phyloP scores from a whole-genome alignment of 2,797 vertebrate genomes.

The Pristis pectinata region DNA sequence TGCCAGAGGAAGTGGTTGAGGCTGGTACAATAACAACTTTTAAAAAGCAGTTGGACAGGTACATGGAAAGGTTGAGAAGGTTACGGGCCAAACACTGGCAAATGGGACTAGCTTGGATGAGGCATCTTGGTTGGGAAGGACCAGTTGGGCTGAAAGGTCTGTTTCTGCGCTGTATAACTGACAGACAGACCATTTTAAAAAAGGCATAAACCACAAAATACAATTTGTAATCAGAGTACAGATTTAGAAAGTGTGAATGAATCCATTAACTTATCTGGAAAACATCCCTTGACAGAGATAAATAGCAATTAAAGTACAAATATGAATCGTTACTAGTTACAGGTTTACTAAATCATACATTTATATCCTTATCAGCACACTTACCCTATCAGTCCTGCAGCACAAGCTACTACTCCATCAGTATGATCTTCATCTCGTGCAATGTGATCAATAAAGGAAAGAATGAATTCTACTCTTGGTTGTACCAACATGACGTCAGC shows the following conservation, averaged over 20 bases:
- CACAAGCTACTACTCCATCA: conserved; percentile 86
- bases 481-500: conserved; percentile 97
- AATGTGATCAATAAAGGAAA: conserved; percentile 96
- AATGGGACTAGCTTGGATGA: no score
- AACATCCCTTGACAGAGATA: not conserved
- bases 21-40: no score
- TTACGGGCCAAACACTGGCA: no score
- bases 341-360: not conserved
- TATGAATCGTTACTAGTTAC: not conserved
- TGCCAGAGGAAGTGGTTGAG: no score
- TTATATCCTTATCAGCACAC: conserved; percentile 20
- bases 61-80: no score
- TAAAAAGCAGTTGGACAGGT: no score
- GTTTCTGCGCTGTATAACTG: no score
- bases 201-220: not conserved
- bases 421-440: conserved; percentile 93
- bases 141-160: no score
- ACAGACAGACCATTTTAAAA: no score
- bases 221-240: not conserved
- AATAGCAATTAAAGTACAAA: not conserved
- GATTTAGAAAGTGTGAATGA: not conserved
- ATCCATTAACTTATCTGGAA: no score
- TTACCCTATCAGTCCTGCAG: conserved; percentile 89
- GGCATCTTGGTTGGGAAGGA: no score
- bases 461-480: conserved; percentile 91